Evolutionary conservation across 1,140 invertebrate species (phyloP).

Genomic region (Tachypleus tridentatus): DNA sequence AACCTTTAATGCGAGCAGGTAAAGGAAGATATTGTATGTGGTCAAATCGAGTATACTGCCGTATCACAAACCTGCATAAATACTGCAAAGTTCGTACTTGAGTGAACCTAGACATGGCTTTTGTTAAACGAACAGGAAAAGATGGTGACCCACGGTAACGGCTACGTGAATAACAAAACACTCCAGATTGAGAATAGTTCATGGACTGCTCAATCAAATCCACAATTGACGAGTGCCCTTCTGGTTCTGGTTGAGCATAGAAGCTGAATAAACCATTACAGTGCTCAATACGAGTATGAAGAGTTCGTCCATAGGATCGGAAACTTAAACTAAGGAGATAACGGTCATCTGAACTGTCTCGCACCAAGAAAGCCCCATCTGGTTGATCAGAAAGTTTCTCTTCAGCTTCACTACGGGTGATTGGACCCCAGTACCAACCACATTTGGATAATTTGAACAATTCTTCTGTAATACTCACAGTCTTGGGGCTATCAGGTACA

Average conservation of each 20-base stretch:
- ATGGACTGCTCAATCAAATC: constrained; percentile 58
- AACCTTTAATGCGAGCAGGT: constrained; percentile 51
- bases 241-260: constrained; percentile 48
- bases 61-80: constrained; percentile 61
- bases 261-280: constrained; percentile 52
- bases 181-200: constrained; percentile 49
- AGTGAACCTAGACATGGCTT: constrained; percentile 59
- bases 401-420: constrained; percentile 48
- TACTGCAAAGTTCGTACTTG: constrained; percentile 59
- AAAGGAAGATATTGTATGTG: constrained; percentile 58
- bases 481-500: background rate
- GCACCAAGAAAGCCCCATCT: constrained; percentile 62
- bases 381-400: constrained; percentile 51
- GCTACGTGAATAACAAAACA: constrained; percentile 59
- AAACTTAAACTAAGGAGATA: constrained; percentile 58
- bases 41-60: constrained; percentile 53
- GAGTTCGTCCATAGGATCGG: constrained; percentile 54
- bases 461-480: constrained; percentile 38
- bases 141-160: constrained; percentile 50
- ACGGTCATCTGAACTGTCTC: constrained; percentile 57
- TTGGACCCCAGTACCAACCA: constrained; percentile 55
- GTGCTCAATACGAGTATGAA: constrained; percentile 57
- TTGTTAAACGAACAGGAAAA: constrained; percentile 57
- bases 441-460: constrained; percentile 45
- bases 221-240: constrained; percentile 51